phyloP scores from a whole-genome alignment of 2,888 invertebrate genomes.

The Xestia ashworthii region DNA sequence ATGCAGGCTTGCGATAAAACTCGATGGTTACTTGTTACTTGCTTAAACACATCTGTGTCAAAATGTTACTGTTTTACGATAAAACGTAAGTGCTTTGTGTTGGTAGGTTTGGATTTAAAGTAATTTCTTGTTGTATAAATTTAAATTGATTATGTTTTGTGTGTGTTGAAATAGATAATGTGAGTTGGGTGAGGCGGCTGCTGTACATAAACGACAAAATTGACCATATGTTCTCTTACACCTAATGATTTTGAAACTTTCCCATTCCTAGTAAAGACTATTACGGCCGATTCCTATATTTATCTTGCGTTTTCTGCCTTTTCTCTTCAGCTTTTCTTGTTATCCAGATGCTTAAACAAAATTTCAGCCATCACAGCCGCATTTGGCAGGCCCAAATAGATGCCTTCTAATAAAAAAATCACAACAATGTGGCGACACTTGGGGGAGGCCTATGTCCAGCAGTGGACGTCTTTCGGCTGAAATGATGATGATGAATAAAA shows the following conservation, averaged over 20 bases:
- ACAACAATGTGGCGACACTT: no score
- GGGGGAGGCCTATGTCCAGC: no score
- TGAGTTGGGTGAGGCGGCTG: slow-evolving; percentile 2
- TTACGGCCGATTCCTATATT: neutral
- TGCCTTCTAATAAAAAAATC: no score
- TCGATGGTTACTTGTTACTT: slow-evolving; percentile 48
- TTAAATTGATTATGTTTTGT: slow-evolving; percentile 32
- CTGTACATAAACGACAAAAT: neutral
- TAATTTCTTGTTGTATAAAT: slow-evolving; percentile 43
- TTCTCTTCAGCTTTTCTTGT: neutral
- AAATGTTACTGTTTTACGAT: slow-evolving; percentile 62
- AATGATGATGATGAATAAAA: no score
- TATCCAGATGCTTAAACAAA: neutral
- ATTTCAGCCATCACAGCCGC: neutral
- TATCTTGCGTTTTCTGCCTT: neutral
- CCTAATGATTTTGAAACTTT: neutral
- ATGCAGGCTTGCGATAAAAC: slow-evolving; percentile 62
- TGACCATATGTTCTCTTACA: neutral
- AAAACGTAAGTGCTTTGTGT: slow-evolving; percentile 48
- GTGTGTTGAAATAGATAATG: slow-evolving; percentile 37
- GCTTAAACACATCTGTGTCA: slow-evolving; percentile 55
- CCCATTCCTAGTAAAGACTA: neutral
- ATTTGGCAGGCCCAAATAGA: neutral
- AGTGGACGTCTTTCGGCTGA: no score
- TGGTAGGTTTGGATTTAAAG: slow-evolving; percentile 19